Evolutionary conservation across 2,888 invertebrate genomes (phyloP).

Genomic region (Papilio elwesi): DNA sequence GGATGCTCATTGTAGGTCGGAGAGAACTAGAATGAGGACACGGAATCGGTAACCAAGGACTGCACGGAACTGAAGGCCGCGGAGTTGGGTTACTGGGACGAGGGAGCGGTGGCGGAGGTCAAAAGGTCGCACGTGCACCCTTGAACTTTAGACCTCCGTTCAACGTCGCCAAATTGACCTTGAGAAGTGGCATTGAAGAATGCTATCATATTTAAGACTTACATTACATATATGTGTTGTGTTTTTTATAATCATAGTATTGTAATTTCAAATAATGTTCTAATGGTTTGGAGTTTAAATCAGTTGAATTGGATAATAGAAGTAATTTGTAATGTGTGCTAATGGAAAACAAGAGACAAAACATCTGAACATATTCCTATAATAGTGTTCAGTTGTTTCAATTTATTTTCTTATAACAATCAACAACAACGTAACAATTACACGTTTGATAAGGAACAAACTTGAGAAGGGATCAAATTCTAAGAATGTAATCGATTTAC

Average conservation of each 20-base stretch:
- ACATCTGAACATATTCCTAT: too few species aligned
- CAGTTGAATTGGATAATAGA: too few species aligned
- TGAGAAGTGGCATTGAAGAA: neutral
- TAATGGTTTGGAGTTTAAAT: neutral
- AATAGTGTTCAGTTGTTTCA: too few species aligned
- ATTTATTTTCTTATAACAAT: too few species aligned
- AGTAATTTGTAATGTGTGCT: too few species aligned
- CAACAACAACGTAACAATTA: too few species aligned
- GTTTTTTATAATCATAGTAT: neutral
- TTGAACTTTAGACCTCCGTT: conserved; percentile 26
- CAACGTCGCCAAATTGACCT: neutral
- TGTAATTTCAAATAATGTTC: neutral
- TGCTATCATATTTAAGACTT: neutral
- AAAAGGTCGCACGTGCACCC: conserved; percentile 1
- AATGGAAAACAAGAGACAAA: too few species aligned
- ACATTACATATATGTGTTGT: neutral
- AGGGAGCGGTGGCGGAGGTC: neutral
- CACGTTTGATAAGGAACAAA: too few species aligned
- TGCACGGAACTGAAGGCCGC: neutral
- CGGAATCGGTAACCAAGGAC: conserved; percentile 22
- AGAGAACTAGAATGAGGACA: conserved; percentile 22
- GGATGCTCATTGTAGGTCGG: conserved; percentile 12
- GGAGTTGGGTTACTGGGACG: conserved; percentile 17
- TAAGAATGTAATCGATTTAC: too few species aligned
- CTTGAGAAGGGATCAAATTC: too few species aligned